Percentiles rank a stretch among this genome's conserved stretches.
Conservation (phyloP, 2,797 vertebrate species). For the Lophius americanus region DNA sequence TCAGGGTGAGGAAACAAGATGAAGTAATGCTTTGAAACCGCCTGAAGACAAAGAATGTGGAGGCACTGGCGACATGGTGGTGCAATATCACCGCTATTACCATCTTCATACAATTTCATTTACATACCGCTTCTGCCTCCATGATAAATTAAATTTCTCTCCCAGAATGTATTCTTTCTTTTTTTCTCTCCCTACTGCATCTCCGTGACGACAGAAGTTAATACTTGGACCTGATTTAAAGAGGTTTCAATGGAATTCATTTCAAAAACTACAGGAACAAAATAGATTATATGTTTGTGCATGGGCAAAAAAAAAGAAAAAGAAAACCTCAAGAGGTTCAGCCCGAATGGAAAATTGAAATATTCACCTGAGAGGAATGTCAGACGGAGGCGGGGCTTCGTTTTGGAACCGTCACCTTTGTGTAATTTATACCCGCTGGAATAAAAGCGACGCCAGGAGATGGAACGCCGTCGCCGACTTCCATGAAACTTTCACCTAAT, state of each 20-base stretch:
- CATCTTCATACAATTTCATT: slow-evolving; percentile 57
- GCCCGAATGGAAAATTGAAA: slow-evolving; percentile 18
- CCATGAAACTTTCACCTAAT: slow-evolving; percentile 67
- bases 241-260: neutral
- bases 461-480: slow-evolving; percentile 66
- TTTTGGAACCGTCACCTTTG: slow-evolving; percentile 58
- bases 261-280: neutral
- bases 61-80: slow-evolving; percentile 61
- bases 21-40: slow-evolving; percentile 75
- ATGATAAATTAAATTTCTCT: slow-evolving; percentile 28
- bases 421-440: slow-evolving; percentile 70
- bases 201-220: slow-evolving; percentile 16
- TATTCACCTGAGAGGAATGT: slow-evolving; percentile 51
- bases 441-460: slow-evolving; percentile 66
- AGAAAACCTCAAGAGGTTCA: neutral
- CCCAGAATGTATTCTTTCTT: neutral
- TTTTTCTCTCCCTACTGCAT: neutral
- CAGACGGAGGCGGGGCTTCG: slow-evolving; percentile 47
- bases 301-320: neutral
- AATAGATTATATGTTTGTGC: too few relatives aligned
- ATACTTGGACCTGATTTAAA: neutral
- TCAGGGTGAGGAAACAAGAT: slow-evolving; percentile 71
- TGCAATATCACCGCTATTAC: slow-evolving; percentile 61
- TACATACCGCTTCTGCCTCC: slow-evolving; percentile 29
- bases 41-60: slow-evolving; percentile 60